Percentiles rank a stretch among this genome's conserved stretches.
Evolutionary conservation across 2,797 vertebrate species (phyloP).

Genomic region (Gobio occitaniae): DNA sequence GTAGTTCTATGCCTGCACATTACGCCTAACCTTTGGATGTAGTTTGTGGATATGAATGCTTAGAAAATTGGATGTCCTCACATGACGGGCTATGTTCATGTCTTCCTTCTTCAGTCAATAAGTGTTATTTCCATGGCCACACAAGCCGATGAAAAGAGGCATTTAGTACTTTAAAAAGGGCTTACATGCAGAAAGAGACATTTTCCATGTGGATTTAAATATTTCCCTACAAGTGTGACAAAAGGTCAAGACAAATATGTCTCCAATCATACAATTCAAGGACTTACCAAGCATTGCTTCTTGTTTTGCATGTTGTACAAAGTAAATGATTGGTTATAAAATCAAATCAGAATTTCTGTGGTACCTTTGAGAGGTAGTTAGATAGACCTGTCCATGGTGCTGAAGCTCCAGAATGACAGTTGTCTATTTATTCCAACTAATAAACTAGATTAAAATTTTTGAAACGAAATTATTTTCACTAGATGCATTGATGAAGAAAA

Average conservation of each 20-base stretch:
- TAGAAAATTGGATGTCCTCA: slow-evolving; percentile 24
- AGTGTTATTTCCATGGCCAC: slow-evolving; percentile 47
- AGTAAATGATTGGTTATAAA: neutral
- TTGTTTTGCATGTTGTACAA: neutral
- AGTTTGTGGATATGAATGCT: slow-evolving; percentile 32
- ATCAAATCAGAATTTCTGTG: neutral
- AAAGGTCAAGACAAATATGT: neutral
- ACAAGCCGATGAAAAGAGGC: slow-evolving; percentile 13
- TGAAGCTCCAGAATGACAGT: slow-evolving; percentile 28
- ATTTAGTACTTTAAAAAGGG: slow-evolving; percentile 4
- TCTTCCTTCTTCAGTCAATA: neutral
- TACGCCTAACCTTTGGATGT: slow-evolving; percentile 28
- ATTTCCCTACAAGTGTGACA: neutral
- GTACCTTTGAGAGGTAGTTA: neutral
- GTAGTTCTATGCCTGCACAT: slow-evolving; percentile 33
- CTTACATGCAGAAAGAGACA: neutral
- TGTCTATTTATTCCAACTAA: neutral
- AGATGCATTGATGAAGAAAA: neutral
- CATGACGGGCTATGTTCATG: slow-evolving; percentile 3
- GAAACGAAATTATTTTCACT: neutral
- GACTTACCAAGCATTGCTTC: neutral
- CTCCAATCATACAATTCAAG: neutral
- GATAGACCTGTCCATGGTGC: slow-evolving; percentile 42
- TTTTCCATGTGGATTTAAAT: neutral
- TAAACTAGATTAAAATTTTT: neutral